These are phyloP conservation scores for Phyllostomus discolor DNA, from an alignment of 2,113 vertebrate species.

Conservation along the genomic window DNA sequence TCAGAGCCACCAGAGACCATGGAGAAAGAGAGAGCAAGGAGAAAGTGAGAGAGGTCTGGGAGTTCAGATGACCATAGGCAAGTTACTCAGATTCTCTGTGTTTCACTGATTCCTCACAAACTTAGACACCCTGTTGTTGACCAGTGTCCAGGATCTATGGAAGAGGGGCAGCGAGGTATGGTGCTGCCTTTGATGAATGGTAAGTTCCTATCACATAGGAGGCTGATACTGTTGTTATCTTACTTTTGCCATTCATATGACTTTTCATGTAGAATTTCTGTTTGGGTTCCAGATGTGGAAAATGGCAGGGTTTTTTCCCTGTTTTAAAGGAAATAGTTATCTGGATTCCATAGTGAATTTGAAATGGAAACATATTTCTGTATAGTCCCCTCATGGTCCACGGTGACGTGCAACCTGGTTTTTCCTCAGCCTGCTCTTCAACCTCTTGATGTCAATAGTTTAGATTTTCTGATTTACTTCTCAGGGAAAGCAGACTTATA, in stretches of 20 bases:
- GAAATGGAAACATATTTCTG: not conserved
- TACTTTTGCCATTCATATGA: not conserved
- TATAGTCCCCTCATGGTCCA: not conserved
- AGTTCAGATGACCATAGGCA: not conserved
- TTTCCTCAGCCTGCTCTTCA: not conserved
- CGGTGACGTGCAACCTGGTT: not conserved
- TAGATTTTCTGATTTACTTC: not conserved
- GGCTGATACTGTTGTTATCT: not conserved
- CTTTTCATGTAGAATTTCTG: not conserved
- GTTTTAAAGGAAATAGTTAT: not conserved
- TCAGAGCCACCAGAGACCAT: not conserved
- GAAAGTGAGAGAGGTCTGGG: not conserved
- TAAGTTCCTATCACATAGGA: not conserved
- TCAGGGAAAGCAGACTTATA: not conserved
- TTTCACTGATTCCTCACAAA: not conserved
- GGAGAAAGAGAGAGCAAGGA: not conserved
- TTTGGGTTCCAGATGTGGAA: not conserved
- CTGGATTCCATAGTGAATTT: not conserved
- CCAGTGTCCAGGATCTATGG: not conserved
- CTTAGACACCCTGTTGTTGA: not conserved
- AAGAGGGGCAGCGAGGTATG: not conserved
- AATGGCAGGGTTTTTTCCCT: not conserved
- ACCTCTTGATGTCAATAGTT: not conserved
- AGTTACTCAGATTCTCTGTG: not conserved
- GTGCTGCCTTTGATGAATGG: accelerated